A percentile compares a stretch with the other conserved stretches of the same genome.
Conservation (phyloP, 1,140 invertebrate genomes). For the Armadillidium nasatum region DNA sequence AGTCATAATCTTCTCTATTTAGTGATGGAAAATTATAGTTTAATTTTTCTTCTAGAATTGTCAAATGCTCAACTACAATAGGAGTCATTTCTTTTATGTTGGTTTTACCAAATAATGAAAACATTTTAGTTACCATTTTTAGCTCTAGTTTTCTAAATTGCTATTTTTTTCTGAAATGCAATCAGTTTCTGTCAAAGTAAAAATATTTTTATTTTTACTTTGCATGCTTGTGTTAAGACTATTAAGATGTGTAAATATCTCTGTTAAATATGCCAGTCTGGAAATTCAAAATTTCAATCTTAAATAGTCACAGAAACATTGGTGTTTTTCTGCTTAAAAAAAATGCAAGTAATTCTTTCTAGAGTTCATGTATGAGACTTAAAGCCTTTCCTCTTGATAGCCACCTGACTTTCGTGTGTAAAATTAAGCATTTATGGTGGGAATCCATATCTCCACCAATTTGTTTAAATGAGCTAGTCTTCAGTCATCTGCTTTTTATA, state of each 20-base stretch:
- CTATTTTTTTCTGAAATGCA: conserved; percentile 22
- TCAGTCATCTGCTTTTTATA: conserved; percentile 24
- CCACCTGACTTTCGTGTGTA: conserved; percentile 28
- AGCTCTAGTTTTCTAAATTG: conserved; percentile 23
- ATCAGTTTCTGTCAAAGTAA: conserved; percentile 27
- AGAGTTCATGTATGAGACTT: too few relatives aligned
- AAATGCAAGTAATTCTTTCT: too few relatives aligned
- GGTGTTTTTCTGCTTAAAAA: conserved; percentile 20
- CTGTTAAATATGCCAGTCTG: conserved; percentile 22
- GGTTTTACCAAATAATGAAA: conserved; percentile 18
- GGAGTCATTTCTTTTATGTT: conserved; percentile 12
- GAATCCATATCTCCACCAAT: conserved; percentile 26
- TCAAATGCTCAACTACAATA: conserved; percentile 20
- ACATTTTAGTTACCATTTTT: conserved; percentile 15
- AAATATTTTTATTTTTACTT: conserved; percentile 24
- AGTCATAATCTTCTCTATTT: not conserved
- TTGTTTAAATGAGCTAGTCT: conserved; percentile 25
- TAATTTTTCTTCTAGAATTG: conserved; percentile 16
- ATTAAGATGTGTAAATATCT: conserved; percentile 27
- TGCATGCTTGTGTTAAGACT: conserved; percentile 23
- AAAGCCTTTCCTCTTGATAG: not conserved
- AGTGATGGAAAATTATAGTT: conserved; percentile 16
- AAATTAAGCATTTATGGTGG: conserved; percentile 13
- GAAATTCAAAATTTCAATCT: conserved; percentile 19
- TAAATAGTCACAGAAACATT: conserved; percentile 18